Evolutionary conservation across 2,797 vertebrate genomes (phyloP).

Genomic region (Acipenser ruthenus): DNA sequence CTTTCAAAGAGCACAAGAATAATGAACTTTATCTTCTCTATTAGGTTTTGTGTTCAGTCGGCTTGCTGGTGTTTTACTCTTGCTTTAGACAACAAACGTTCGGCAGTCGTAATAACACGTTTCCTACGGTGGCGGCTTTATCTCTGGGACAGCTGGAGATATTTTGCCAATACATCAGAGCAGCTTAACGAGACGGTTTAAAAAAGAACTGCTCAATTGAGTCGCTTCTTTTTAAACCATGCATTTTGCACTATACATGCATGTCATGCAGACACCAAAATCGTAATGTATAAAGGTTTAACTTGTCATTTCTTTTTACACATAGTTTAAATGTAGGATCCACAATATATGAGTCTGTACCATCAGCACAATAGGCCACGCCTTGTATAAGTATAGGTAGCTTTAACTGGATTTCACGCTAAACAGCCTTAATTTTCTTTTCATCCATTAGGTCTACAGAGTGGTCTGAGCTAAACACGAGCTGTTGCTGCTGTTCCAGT

Average conservation of each 20-base stretch:
- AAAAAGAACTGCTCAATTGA: constrained; percentile 1
- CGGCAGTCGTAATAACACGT: constrained; percentile 39
- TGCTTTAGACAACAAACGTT: constrained; percentile 41
- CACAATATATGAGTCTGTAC: too few species aligned
- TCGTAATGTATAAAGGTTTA: too few species aligned
- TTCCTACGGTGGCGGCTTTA: constrained; percentile 14
- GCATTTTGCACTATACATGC: background rate
- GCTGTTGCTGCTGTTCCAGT: too few species aligned
- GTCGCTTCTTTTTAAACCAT: background rate
- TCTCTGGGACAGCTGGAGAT: constrained; percentile 32
- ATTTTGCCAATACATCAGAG: constrained; percentile 27
- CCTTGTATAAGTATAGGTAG: too few species aligned
- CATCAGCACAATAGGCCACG: too few species aligned
- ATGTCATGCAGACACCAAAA: too few species aligned
- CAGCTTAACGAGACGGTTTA: constrained; percentile 12
- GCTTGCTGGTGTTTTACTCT: constrained; percentile 51
- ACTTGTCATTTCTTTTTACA: too few species aligned
- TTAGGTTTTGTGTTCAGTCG: constrained; percentile 47
- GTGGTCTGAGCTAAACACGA: too few species aligned
- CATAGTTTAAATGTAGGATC: too few species aligned
- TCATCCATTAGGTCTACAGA: too few species aligned
- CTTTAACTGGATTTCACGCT: too few species aligned
- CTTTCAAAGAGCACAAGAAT: constrained; percentile 57
- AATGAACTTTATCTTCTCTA: constrained; percentile 61
- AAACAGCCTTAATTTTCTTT: too few species aligned